Percentiles rank a stretch among this genome's conserved stretches.
phyloP scores from a whole-genome alignment of 2,113 vertebrate genomes.

The Aptenodytes forsteri region DNA sequence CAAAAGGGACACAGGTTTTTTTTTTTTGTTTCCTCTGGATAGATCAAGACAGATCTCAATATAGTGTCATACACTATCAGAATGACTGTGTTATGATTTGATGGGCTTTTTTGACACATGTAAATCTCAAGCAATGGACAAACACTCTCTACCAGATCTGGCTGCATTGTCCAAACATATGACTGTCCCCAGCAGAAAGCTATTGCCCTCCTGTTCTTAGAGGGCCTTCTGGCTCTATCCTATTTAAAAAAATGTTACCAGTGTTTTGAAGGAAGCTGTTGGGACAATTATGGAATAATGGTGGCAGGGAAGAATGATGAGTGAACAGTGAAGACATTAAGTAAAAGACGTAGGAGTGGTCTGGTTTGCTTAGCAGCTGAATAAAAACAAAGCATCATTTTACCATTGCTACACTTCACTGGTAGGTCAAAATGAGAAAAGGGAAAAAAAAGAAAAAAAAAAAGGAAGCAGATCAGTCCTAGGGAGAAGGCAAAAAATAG shows the following conservation, averaged over 20 bases:
- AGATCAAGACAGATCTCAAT: not conserved
- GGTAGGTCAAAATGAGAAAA: not conserved
- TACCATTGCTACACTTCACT: not conserved
- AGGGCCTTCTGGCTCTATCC: not conserved
- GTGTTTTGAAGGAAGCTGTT: not conserved
- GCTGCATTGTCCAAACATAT: not conserved
- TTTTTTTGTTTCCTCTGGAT: not conserved
- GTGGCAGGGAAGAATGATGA: not conserved
- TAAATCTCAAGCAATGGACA: not conserved
- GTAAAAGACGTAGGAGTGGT: not conserved
- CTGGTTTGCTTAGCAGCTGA: not conserved
- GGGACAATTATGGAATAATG: not conserved
- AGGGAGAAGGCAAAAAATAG: not conserved
- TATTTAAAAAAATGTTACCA: not conserved
- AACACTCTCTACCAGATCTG: not conserved
- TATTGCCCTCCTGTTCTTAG: not conserved
- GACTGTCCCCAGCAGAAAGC: not conserved
- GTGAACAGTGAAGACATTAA: not conserved
- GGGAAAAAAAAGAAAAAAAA: not conserved
- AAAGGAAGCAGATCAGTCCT: not conserved
- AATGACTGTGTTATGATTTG: not conserved
- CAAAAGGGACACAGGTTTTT: not conserved
- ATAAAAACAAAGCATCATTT: not conserved
- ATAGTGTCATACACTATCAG: not conserved
- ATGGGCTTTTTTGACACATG: not conserved